Evolutionary conservation across 2,888 invertebrate genomes (phyloP), one percentile per base, ranked within the genome.

Genomic region (Idaea biselata): DNA sequence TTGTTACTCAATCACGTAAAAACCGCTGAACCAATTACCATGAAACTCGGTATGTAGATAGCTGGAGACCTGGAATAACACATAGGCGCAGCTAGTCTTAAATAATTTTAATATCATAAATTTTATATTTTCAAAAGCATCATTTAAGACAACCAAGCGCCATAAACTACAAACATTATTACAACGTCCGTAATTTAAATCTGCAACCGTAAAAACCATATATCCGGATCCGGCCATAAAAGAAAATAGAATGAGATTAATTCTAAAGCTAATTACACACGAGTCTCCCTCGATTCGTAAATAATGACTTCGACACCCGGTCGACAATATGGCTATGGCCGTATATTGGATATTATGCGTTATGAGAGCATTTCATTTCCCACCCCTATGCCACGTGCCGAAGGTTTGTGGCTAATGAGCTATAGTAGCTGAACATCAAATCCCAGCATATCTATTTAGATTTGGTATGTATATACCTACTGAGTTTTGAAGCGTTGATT

Each of bases 201-300:
- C 44, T 44, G 14, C 8, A 44, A 8, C 44, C 44, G 44, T 44
- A 44, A 44, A 44, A 44, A 44, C 44, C 44, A 44, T 44, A 44
- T 44, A 44, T 44, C 44, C 44, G 44, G 14, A 44, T 44, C 44
- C 44, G 44, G 14, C 44, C 44, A 44, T 44, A 63, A 63, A 62
- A 65, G 73, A 74, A 71, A 68, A 73, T 72, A 70, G 70, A 72
- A 74, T 73, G 73, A 70, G 72, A 78, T 79, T 74, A 77, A 76
- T 75, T 73, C 68, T 75, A 76, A 80, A 76, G 78, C 77, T 82
- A 82, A 83, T 83, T 81, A 79, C 75, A 71, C 68, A 68, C 68
- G 68, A 72, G 71, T 69, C 71, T 70, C 71, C 76, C 73, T 63
- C 74, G 74, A 81, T 80, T 68, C 68, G 72, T 72, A 75, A 76